Conservation (phyloP, 2,888 invertebrate genomes). For the Macrostomum cliftonense region DNA sequence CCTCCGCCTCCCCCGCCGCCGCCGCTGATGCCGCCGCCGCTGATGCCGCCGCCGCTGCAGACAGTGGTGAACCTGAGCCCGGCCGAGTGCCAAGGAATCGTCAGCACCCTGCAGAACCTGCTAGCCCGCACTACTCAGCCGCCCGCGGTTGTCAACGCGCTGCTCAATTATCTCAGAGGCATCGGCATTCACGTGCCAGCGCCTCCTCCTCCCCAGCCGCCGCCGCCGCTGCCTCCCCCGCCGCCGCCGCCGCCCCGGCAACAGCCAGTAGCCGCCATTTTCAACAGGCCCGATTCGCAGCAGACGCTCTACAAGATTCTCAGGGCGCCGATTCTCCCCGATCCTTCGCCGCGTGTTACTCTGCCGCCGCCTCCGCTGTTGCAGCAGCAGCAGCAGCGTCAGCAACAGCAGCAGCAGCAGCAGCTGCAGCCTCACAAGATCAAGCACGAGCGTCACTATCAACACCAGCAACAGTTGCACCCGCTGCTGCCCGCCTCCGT, state of each 20-base stretch:
- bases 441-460: constrained; percentile 6
- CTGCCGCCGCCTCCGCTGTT: no score
- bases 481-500: background rate
- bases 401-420: constrained; percentile 11
- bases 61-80: no score
- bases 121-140: no score
- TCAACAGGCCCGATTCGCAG: background rate
- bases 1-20: background rate
- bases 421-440: constrained; percentile 3
- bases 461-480: constrained; percentile 7
- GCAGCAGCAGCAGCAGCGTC: constrained; percentile 9
- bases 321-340: no score
- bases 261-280: background rate
- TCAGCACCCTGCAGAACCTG: no score
- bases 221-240: background rate
- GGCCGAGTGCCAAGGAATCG: no score
- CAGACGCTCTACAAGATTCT: background rate
- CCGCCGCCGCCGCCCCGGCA: background rate
- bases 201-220: background rate
- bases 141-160: no score
- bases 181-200: no score
- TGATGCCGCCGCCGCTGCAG: background rate
- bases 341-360: no score
- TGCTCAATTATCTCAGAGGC: no score
- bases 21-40: background rate